Conservation (phyloP, 2,113 vertebrate species). For the Amphilophus citrinellus region DNA sequence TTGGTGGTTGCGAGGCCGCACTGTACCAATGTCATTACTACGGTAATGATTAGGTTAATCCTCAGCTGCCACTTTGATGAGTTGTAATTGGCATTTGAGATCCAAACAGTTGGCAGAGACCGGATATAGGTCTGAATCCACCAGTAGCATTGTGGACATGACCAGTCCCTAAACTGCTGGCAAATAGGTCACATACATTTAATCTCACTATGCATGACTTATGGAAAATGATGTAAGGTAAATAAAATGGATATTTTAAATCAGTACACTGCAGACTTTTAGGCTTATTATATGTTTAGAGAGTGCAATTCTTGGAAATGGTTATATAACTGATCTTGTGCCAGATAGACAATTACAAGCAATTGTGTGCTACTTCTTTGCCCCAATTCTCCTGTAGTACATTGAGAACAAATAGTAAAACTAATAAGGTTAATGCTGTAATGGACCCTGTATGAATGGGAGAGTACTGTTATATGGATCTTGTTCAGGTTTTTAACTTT, state of each 20-base stretch:
- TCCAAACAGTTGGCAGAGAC: slow-evolving; percentile 56
- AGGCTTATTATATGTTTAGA: background rate
- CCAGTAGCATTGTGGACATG: slow-evolving; percentile 38
- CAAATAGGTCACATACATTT: background rate
- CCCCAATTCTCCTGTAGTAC: slow-evolving; percentile 17
- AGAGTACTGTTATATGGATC: background rate
- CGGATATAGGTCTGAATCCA: slow-evolving; percentile 46
- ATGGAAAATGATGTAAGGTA: background rate
- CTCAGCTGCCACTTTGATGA: slow-evolving; percentile 60
- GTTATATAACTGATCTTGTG: slow-evolving; percentile 38
- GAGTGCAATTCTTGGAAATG: slow-evolving; percentile 3
- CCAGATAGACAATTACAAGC: slow-evolving; percentile 42
- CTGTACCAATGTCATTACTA: background rate
- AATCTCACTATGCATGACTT: background rate
- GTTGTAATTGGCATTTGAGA: slow-evolving; percentile 62
- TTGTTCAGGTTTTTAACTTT: background rate
- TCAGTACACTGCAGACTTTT: background rate
- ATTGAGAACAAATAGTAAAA: background rate
- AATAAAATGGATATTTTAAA: background rate
- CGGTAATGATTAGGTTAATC: slow-evolving; percentile 69
- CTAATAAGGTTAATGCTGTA: background rate
- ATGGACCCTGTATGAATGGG: background rate
- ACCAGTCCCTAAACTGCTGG: slow-evolving; percentile 20
- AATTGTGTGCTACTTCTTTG: slow-evolving; percentile 37
- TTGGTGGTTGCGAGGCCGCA: background rate